Base-by-base conservation (phyloP, 2,113 vertebrate species). In the Collichthys lucidus region DNA sequence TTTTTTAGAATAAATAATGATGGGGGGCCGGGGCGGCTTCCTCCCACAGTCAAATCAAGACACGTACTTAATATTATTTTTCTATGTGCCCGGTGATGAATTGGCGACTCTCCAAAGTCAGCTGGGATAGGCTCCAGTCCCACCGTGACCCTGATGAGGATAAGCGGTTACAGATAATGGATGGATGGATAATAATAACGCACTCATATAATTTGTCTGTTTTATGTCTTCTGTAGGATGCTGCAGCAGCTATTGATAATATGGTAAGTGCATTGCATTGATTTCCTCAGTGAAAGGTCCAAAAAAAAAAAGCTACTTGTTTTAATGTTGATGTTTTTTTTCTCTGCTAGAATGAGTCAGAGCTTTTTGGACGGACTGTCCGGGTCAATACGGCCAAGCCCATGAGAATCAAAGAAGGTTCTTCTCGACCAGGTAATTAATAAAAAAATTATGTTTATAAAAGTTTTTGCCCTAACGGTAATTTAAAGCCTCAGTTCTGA, bases 321-420 rank as follows among this genome's bases (percentile, higher is more conserved):
- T 68, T 52, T 47, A n/a, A 66, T 69, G 4, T 59, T 50, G 7
- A 40, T 75, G 3, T 71, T 52, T 0, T 40, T 19, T 67, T 31
- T 31, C 3, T 77, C 11, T 76, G 80, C 64, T 83, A 99, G 98
- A 99, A 99, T 0, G 98, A 99, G 80, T 98, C 98, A 0, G 98
- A 99, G 93, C 96, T 99, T 71, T 99, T 99, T 22, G 98, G 98
- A 64, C 95, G 97, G 78, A 99, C 98, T 0, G 96, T 99, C 85
- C 95, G 98, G 0, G 98, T 99, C 76, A 99, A 99, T 92, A 96
- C 97, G 20, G 98, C 98, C 83, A 99, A 99, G 57, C 98, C 98
- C 4, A 98, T 99, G 98, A 94, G 97, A 85, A 97, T 99, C 91
- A 99, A 99, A 79, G 98, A 98, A 79, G 98, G 98, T 7, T 99